Percentiles rank a stretch among this genome's conserved stretches.
These are phyloP conservation scores for Battus philenor DNA, from an alignment of 1,140 invertebrate genomes.

Conservation along the genomic window DNA sequence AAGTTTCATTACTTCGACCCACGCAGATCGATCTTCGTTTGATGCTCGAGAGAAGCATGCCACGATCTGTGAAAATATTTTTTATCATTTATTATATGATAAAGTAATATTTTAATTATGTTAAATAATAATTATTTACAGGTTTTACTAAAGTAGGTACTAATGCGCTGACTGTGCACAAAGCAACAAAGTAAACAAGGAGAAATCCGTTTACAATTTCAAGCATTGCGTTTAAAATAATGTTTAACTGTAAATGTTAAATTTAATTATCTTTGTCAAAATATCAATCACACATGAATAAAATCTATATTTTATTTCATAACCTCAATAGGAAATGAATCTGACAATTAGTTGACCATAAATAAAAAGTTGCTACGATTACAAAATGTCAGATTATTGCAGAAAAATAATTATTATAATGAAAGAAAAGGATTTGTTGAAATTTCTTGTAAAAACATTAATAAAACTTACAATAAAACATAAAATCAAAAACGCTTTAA, in stretches of 20 bases:
- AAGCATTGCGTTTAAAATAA: conserved; percentile 41
- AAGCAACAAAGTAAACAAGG: conserved; percentile 50
- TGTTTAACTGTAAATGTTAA: conserved; percentile 9
- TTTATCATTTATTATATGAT: background rate
- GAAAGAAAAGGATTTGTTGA: too few species aligned
- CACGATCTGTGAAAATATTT: conserved; percentile 49
- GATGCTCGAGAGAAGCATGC: conserved; percentile 54
- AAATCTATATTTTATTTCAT: too few species aligned
- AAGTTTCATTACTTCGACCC: conserved; percentile 50
- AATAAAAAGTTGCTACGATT: too few species aligned
- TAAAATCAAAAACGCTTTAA: too few species aligned
- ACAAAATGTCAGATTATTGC: too few species aligned
- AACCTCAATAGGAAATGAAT: too few species aligned
- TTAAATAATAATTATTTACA: conserved; percentile 35
- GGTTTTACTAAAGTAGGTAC: conserved; percentile 60
- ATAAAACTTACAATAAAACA: too few species aligned
- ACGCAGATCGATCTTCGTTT: conserved; percentile 47
- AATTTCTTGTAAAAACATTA: too few species aligned
- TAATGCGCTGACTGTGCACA: conserved; percentile 52
- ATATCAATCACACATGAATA: too few species aligned
- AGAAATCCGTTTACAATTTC: conserved; percentile 60
- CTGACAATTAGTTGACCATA: too few species aligned
- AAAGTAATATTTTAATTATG: background rate
- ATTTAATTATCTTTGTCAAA: too few species aligned
- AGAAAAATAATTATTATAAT: background rate